Conservation (phyloP, 2,888 invertebrate genomes). For the Encarsia formosa region DNA sequence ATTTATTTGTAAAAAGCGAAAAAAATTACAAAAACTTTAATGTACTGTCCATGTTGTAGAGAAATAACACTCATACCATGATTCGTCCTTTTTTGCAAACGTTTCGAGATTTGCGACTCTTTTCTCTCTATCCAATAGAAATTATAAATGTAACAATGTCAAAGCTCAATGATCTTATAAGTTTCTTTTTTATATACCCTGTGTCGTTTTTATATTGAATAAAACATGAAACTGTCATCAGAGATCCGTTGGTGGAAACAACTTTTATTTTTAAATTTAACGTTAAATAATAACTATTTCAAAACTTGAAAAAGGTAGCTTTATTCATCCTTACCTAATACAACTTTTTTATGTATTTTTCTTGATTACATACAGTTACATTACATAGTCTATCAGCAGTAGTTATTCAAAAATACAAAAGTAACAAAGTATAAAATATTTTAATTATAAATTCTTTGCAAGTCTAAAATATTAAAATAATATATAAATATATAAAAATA, state of each 20-base stretch:
- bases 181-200: constrained; percentile 18
- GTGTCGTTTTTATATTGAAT: constrained; percentile 19
- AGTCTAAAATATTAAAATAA: not conserved
- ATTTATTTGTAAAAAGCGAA: too few relatives aligned
- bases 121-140: constrained; percentile 18
- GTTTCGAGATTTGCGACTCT: too few relatives aligned
- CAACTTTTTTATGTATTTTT: not conserved
- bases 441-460: not conserved
- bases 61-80: too few relatives aligned
- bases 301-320: constrained; percentile 13
- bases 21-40: too few relatives aligned
- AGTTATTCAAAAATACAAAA: not conserved
- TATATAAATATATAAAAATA: not conserved
- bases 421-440: not conserved
- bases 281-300: constrained; percentile 25
- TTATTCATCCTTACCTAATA: not conserved
- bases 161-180: constrained; percentile 16
- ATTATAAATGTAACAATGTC: constrained; percentile 15
- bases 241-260: constrained; percentile 10
- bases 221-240: constrained; percentile 18
- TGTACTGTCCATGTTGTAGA: too few relatives aligned
- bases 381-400: not conserved
- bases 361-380: not conserved
- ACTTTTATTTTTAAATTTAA: constrained; percentile 22
- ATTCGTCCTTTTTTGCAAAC: too few relatives aligned